Conservation (phyloP, 2,797 vertebrate genomes). For the Argya squamiceps region DNA sequence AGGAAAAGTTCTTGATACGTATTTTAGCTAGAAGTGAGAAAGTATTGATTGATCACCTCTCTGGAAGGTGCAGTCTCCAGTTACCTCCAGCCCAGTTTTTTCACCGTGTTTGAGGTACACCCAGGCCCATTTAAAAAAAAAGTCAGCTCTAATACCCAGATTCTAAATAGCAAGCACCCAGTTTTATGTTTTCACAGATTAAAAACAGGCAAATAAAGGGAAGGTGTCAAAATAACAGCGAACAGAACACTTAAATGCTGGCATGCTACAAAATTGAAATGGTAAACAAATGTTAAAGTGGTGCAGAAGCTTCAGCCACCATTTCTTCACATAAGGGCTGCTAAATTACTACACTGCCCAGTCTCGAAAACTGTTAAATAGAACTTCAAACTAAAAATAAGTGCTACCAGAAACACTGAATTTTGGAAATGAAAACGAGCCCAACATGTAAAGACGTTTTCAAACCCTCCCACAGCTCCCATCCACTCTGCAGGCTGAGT, state of each 20-base stretch:
- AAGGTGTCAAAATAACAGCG: conserved; percentile 52
- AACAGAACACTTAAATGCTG: conserved; percentile 22
- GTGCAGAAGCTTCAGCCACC: conserved; percentile 55
- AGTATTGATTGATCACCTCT: neutral
- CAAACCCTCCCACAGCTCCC: conserved; percentile 35
- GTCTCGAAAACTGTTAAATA: conserved; percentile 32
- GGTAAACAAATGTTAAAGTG: conserved; percentile 48
- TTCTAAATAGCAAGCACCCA: neutral
- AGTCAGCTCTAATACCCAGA: neutral
- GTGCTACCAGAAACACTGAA: conserved; percentile 55
- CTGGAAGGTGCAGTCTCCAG: neutral
- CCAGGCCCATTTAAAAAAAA: neutral
- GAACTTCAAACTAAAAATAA: conserved; percentile 64
- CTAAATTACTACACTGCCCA: conserved; percentile 49
- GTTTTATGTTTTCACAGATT: conserved; percentile 9
- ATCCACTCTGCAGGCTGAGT: neutral
- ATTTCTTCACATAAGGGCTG: conserved; percentile 59
- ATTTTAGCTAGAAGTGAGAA: neutral
- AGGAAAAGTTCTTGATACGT: neutral
- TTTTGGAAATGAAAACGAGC: conserved; percentile 57
- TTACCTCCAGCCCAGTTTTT: neutral
- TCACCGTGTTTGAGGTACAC: fast-evolving
- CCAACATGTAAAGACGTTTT: conserved; percentile 8
- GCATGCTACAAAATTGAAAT: conserved; percentile 4
- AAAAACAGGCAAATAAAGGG: conserved; percentile 45